These are phyloP conservation scores for Nesogale talazaci DNA, from an alignment of 2,113 vertebrate genomes.

Conservation along the genomic window DNA sequence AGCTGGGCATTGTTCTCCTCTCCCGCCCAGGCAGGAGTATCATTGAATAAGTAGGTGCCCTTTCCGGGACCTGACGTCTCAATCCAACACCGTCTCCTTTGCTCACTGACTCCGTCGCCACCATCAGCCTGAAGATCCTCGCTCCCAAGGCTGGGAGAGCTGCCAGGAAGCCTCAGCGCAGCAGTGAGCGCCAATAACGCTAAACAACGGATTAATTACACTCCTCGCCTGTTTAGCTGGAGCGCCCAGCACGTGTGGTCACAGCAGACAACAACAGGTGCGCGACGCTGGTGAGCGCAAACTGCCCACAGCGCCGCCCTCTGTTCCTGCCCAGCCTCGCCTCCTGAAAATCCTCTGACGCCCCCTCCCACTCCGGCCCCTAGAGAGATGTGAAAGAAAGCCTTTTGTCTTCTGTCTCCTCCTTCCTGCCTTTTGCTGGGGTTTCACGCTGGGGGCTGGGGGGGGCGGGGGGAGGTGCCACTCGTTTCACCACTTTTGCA, in stretches of 20 bases:
- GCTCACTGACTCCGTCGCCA: not conserved
- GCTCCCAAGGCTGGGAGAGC: slow-evolving; percentile 53
- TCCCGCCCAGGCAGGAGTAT: slow-evolving; percentile 38
- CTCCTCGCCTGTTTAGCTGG: slow-evolving; percentile 42
- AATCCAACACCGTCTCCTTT: slow-evolving; percentile 40
- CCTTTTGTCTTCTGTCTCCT: slow-evolving; percentile 50
- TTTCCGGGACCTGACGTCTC: slow-evolving; percentile 67
- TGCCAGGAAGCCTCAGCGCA: slow-evolving; percentile 52
- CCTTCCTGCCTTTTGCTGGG: slow-evolving; percentile 10
- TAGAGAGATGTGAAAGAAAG: slow-evolving; percentile 37
- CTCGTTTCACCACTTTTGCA: not conserved
- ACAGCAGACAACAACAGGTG: slow-evolving; percentile 75
- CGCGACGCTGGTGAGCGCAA: not conserved
- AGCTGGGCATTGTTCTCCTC: not conserved
- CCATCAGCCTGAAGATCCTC: slow-evolving; percentile 50
- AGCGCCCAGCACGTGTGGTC: slow-evolving; percentile 51
- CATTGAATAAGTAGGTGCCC: slow-evolving; percentile 31
- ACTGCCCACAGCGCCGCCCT: not conserved
- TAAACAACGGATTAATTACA: slow-evolving; percentile 69
- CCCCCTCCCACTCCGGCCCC: not conserved
- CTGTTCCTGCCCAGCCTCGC: not conserved
- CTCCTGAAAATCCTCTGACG: not conserved
- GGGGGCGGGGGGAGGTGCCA: not conserved
- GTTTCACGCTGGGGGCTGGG: slow-evolving; percentile 1
- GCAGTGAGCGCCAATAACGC: slow-evolving; percentile 71